Evolutionary conservation across 2,797 vertebrate genomes (phyloP).

Genomic region (Clarias pachynema): DNA sequence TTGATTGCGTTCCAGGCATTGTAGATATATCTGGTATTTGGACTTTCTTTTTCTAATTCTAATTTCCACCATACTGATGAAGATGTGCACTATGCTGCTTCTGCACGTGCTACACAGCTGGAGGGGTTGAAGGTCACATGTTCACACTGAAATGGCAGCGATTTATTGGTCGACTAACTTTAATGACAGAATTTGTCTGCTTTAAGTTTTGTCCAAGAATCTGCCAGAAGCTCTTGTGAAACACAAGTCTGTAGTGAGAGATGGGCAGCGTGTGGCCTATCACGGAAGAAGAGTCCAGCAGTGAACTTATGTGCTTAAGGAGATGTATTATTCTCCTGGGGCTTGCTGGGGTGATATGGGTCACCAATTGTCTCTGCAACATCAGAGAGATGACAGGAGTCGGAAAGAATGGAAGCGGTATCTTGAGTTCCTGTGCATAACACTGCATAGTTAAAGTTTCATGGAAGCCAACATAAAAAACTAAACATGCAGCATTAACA

Average conservation of each 20-base stretch:
- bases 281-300: conserved; percentile 19
- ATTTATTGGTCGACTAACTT: conserved; percentile 63
- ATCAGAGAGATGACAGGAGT: conserved; percentile 2
- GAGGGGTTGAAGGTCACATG: conserved; percentile 61
- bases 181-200: conserved; percentile 69
- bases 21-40: background rate
- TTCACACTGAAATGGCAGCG: conserved; percentile 55
- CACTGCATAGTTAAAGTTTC: background rate
- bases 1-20: background rate
- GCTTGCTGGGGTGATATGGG: background rate
- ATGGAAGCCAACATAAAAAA: background rate
- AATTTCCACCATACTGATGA: conserved; percentile 35
- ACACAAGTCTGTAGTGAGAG: conserved; percentile 20
- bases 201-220: conserved; percentile 54
- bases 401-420: background rate
- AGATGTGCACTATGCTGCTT: conserved; percentile 54
- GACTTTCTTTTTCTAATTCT: background rate
- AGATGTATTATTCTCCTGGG: conserved; percentile 15
- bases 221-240: conserved; percentile 55
- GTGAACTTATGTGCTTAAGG: conserved; percentile 23
- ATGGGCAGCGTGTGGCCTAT: conserved; percentile 1
- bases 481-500: background rate
- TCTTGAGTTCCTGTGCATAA: conserved; percentile 2
- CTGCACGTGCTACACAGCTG: conserved; percentile 71
- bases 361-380: conserved; percentile 8